phyloP scores from a whole-genome alignment of 2,797 vertebrate genomes.

The Notolabrus celidotus region DNA sequence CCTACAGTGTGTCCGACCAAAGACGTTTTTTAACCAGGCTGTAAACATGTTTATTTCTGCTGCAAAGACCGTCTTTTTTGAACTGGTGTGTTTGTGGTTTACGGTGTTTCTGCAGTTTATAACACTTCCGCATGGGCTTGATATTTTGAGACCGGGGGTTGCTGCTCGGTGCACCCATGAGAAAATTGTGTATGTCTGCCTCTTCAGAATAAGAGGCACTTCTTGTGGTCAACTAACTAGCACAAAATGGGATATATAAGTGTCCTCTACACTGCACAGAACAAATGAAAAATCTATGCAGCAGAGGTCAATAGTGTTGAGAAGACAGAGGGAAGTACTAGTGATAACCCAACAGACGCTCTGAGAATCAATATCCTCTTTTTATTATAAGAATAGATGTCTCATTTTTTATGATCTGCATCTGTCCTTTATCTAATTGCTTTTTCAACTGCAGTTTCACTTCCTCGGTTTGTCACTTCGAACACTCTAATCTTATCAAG shows the following conservation, averaged over 20 bases:
- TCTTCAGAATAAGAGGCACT: constrained; percentile 16
- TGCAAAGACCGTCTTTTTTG: too few relatives aligned
- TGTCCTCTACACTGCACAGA: constrained; percentile 35
- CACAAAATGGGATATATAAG: constrained; percentile 44
- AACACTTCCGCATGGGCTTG: too few relatives aligned
- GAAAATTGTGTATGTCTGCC: background rate
- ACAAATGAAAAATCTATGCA: constrained; percentile 72
- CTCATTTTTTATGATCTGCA: constrained; percentile 39
- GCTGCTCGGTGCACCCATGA: background rate
- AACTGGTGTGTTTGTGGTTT: too few relatives aligned
- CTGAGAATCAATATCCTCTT: constrained; percentile 62
- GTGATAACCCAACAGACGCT: constrained; percentile 22
- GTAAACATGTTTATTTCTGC: too few relatives aligned
- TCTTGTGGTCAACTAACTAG: constrained; percentile 25
- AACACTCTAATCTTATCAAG: constrained; percentile 42
- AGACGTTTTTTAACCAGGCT: too few relatives aligned
- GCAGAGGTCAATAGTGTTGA: constrained; percentile 41
- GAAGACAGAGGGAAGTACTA: constrained; percentile 32
- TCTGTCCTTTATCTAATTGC: constrained; percentile 39
- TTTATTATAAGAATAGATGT: constrained; percentile 57
- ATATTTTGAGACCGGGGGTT: too few relatives aligned
- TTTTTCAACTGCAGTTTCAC: constrained; percentile 4
- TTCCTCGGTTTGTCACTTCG: constrained; percentile 30
- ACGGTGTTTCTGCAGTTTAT: too few relatives aligned
- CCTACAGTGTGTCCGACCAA: too few relatives aligned